Base-by-base conservation (phyloP, 2,797 vertebrate species). In the Tachyglossus aculeatus region DNA sequence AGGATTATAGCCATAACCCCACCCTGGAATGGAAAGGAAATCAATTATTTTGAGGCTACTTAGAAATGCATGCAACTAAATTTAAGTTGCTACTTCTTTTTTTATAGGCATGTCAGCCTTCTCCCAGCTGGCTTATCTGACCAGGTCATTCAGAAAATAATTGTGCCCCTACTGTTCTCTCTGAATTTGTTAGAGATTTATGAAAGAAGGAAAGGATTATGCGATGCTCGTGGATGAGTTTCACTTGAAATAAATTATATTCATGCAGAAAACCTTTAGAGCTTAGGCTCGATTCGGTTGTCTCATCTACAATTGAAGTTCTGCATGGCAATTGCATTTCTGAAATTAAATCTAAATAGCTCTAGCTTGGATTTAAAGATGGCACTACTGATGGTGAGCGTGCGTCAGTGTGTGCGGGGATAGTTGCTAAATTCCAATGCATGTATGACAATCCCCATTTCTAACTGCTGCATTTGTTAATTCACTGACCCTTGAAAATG, bases 51-150 rank as follows among this genome's bases (percentile, higher is more conserved):
- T 84, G 36, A 87, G 57, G 31, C 70, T 82, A 44, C 77, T 66
- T 84, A 77, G 29, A 39, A 82, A 18, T 74, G 63, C 62, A 83
- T 70, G 84, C 74, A 77, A 82, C 87, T 91, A 84, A 86, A 82
- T 83, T 83, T 82, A 66, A 53, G 2, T 69, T 73, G 29, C 70
- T 73, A 70, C 19, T 38, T 62, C 67, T 67, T 52, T 69, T 58
- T 19, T 18, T 55, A 25, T 63, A 64, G 45, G 68, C 50, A 57
- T 80, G 67, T 80, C 36, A 78, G 27, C 29, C 45, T 61, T 50
- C 83, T 50, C 41, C 44, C 33, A 48, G 37, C 65, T 54, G 62
- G 72, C 18, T 69, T 83, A 83, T 86, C 76, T 86, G 78, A 84
- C 69, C 71, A 74, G 73, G 59, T 70, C 83, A 74, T 41, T 14